Base-by-base conservation (phyloP, 2,113 vertebrate genomes). In the Pedetes capensis region DNA sequence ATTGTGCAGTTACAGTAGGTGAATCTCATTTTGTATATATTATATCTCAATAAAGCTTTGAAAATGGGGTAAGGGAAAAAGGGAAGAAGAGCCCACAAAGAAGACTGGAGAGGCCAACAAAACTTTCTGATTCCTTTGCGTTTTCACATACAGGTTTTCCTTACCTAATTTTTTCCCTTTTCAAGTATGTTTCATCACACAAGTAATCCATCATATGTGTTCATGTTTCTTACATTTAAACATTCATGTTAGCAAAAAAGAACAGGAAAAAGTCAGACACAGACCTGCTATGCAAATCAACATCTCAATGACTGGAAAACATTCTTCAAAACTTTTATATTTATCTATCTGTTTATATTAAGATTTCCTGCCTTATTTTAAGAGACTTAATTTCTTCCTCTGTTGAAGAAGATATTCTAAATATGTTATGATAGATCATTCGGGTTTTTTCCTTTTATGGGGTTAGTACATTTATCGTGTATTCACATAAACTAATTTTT, bases 401-500 rank as follows among this genome's bases (percentile, higher is more conserved):
- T 69, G 18, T 93, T 69, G 44, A 95, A 69, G 72, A 87, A 64
- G 18, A 8, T 82, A 63, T 87, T 94, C 11, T 93, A 71, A 93
- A 63, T 91, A 79, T 86, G 71, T 86, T 93, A 8, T 76, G 61
- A 59, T 7, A 61, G 18, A 88, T 87, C 8, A 17, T 93, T 83
- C 57, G 29, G 32, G n/a, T 6, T 47, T 57, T 87, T 61, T 79
- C 64, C 49, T 76, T 95, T 57, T 80, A 55, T 91, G 11, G 34
- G 59, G 29, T 72, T 94, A 69, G 63, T 92, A 89, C 47, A 68
- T 86, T 34, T 94, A 39, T 44, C 87, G 37, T 88, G 1, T 90
- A 71, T 88, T 95, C 75, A 95, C 78, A 57, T 93, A 39, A 82
- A 74, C 92, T 87, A 76, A 95, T 92, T 53, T 97, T 32, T 92